phyloP scores from a whole-genome alignment of 2,113 vertebrate species.

The Gadus macrocephalus region DNA sequence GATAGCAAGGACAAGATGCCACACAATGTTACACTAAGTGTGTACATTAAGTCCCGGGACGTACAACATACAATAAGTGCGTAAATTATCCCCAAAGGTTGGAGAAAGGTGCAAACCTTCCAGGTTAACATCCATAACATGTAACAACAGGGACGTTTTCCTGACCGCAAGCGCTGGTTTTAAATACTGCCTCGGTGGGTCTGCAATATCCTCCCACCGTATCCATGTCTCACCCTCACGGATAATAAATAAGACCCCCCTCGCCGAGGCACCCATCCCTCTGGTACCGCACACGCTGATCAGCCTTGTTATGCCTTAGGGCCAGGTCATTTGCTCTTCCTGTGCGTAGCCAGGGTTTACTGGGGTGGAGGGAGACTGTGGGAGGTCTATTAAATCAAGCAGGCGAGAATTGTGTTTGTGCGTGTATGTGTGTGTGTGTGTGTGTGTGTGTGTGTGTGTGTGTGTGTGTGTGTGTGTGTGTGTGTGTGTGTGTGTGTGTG shows the following conservation, averaged over 20 bases:
- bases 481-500: too few species aligned
- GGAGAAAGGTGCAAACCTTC: too few species aligned
- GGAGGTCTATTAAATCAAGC: conserved; percentile 58
- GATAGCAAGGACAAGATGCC: too few species aligned
- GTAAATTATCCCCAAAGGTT: too few species aligned
- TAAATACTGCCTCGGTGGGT: not conserved
- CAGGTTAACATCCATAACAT: too few species aligned
- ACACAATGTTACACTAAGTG: too few species aligned
- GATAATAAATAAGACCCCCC: too few species aligned
- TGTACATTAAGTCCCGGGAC: too few species aligned
- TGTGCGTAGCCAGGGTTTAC: conserved; percentile 24
- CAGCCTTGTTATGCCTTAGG: conserved; percentile 16
- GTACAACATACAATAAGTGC: too few species aligned
- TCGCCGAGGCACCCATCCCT: not conserved
- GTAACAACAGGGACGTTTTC: too few species aligned
- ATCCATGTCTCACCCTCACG: not conserved
- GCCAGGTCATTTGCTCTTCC: conserved; percentile 35
- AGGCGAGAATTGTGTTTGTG: conserved; percentile 32
- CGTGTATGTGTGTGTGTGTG: too few species aligned
- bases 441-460: not conserved
- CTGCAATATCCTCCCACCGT: too few species aligned
- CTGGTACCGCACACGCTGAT: conserved; percentile 19
- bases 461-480: not conserved
- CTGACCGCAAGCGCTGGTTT: not conserved
- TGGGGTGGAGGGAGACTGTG: conserved; percentile 31